phyloP scores from a whole-genome alignment of 2,797 vertebrate genomes.

The Syngnathus rostellatus region DNA sequence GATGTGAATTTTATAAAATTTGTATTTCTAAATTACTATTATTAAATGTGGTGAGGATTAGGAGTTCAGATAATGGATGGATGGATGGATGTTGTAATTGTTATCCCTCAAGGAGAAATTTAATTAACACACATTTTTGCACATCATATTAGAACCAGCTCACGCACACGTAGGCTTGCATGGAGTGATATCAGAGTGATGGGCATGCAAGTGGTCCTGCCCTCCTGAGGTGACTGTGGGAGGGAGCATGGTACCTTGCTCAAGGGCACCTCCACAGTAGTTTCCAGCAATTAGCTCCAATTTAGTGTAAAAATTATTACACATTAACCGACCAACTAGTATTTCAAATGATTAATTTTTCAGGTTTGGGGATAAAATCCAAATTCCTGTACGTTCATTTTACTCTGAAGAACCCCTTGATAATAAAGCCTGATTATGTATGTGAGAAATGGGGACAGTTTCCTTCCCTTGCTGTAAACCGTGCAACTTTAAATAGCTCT shows the following conservation, averaged over 20 bases:
- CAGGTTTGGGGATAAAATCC: background rate
- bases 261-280: background rate
- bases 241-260: background rate
- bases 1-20: background rate
- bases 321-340: background rate
- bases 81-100: background rate
- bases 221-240: background rate
- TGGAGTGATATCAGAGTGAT: no score
- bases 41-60: no score
- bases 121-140: no score
- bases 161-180: background rate
- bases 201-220: background rate
- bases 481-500: background rate
- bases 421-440: conserved; percentile 1
- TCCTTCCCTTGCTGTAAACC: background rate
- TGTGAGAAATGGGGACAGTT: background rate
- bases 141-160: background rate
- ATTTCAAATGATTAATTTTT: background rate
- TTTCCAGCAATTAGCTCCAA: background rate
- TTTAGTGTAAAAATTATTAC: background rate
- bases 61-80: no score
- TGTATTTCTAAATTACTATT: no score
- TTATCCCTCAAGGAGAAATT: background rate
- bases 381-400: background rate
- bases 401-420: background rate